These are phyloP conservation scores for Pseudonaja textilis DNA, from an alignment of 2,113 vertebrate species.

Conservation along the genomic window DNA sequence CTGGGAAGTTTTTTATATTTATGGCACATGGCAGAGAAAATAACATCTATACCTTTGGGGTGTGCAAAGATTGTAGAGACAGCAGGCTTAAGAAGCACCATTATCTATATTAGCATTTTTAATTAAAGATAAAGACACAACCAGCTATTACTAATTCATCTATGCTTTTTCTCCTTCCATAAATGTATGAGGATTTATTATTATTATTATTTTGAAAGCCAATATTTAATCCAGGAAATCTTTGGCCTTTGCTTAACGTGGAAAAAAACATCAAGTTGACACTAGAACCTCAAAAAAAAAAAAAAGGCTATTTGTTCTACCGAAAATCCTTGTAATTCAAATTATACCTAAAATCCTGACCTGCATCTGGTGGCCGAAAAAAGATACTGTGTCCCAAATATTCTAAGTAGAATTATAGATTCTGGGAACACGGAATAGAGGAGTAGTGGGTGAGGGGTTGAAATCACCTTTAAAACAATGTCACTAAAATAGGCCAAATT, in stretches of 20 bases:
- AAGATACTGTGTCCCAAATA: slow-evolving; percentile 45
- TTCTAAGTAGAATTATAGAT: slow-evolving; percentile 58
- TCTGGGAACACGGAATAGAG: slow-evolving; percentile 38
- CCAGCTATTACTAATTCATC: slow-evolving; percentile 48
- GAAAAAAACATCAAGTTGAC: not conserved
- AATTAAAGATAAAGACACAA: slow-evolving; percentile 48
- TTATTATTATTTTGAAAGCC: slow-evolving; percentile 35
- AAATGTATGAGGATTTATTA: slow-evolving; percentile 53
- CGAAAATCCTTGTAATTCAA: slow-evolving; percentile 41
- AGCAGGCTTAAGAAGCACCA: slow-evolving; percentile 42
- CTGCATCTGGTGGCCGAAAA: slow-evolving; percentile 29
- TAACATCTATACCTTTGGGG: slow-evolving; percentile 42
- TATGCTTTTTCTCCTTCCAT: slow-evolving; percentile 55
- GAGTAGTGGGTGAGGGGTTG: not conserved
- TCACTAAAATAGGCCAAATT: slow-evolving; percentile 70
- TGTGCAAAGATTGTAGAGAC: slow-evolving; percentile 50
- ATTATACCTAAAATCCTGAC: slow-evolving; percentile 34
- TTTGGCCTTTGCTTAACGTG: slow-evolving; percentile 40
- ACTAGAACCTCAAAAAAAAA: slow-evolving; percentile 32
- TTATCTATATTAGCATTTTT: slow-evolving; percentile 54
- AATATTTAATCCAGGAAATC: slow-evolving; percentile 37
- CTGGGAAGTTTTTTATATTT: slow-evolving; percentile 56
- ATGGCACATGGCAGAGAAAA: slow-evolving; percentile 57
- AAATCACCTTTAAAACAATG: slow-evolving; percentile 70
- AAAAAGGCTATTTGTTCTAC: slow-evolving; percentile 25